Evolutionary conservation across 2,113 vertebrate species (phyloP).

Genomic region (Pterocles burchelli): DNA sequence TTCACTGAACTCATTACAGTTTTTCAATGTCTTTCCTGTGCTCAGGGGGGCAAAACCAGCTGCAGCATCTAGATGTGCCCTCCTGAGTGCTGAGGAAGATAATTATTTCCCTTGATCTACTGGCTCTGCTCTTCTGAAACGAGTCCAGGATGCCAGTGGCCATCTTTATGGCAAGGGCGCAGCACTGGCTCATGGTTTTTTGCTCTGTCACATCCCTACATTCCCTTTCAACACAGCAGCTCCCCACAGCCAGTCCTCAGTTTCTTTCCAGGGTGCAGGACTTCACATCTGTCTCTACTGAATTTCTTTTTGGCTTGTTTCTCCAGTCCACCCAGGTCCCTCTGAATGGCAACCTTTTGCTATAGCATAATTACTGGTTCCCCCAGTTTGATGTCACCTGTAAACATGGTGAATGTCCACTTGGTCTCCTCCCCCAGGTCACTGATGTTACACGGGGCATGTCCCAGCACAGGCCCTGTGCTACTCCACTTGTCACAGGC

Average conservation of each 20-base stretch:
- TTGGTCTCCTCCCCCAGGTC: background rate
- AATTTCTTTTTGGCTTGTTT: background rate
- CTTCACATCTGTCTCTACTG: background rate
- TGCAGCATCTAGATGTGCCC: background rate
- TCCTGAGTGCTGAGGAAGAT: background rate
- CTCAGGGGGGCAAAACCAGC: background rate
- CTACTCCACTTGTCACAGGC: background rate
- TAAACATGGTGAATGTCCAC: background rate
- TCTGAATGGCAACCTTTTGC: background rate
- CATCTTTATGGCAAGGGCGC: background rate
- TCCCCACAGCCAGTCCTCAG: background rate
- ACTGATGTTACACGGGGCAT: background rate
- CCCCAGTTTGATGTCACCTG: background rate
- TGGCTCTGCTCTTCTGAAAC: background rate
- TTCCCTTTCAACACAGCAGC: background rate
- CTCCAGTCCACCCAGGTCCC: background rate
- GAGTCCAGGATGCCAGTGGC: background rate
- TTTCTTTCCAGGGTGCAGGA: background rate
- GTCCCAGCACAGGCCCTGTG: background rate
- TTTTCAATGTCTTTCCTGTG: background rate
- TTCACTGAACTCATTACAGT: background rate
- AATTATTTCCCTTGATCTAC: background rate
- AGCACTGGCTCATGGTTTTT: background rate
- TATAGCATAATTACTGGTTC: background rate
- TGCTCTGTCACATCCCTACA: rapidly evolving